phyloP scores from a whole-genome alignment of 2,113 vertebrate species.

The Pterocles orientalis region DNA sequence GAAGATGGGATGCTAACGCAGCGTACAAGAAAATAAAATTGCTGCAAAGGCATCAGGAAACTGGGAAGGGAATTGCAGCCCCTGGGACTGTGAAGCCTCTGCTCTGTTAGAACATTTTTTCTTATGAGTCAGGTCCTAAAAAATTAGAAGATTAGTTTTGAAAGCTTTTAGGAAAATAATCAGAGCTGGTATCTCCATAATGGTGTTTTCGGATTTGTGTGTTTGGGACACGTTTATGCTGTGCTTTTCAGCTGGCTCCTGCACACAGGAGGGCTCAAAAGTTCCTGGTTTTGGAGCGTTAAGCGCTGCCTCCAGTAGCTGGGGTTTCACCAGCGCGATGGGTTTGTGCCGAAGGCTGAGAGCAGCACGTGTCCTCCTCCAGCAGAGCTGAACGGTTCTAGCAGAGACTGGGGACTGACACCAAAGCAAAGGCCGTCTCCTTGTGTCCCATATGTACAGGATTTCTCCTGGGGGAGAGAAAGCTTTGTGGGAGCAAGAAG shows the following conservation, averaged over 20 bases:
- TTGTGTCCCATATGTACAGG: not conserved
- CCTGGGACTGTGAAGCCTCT: not conserved
- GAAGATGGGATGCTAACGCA: not conserved
- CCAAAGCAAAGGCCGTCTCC: not conserved
- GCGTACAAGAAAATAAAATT: not conserved
- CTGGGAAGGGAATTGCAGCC: not conserved
- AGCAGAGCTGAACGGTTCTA: not conserved
- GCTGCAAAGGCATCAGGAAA: not conserved
- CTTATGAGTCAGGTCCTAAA: not conserved
- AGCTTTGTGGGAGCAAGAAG: not conserved
- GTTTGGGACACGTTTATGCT: not conserved
- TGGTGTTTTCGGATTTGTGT: not conserved
- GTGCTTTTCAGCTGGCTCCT: not conserved
- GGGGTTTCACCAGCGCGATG: rapidly evolving
- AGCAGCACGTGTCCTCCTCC: not conserved
- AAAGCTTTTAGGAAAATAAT: not conserved
- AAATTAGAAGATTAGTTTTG: not conserved
- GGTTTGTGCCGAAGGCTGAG: not conserved
- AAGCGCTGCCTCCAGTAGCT: not conserved
- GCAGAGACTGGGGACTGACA: not conserved
- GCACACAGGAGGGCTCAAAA: not conserved
- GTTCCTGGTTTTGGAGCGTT: not conserved
- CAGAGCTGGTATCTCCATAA: not conserved
- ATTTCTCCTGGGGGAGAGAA: not conserved
- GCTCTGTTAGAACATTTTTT: not conserved